A percentile compares a stretch with the other conserved stretches of the same genome.
Conservation (phyloP, 2,888 invertebrate genomes). For the Ariolimax columbianus region DNA sequence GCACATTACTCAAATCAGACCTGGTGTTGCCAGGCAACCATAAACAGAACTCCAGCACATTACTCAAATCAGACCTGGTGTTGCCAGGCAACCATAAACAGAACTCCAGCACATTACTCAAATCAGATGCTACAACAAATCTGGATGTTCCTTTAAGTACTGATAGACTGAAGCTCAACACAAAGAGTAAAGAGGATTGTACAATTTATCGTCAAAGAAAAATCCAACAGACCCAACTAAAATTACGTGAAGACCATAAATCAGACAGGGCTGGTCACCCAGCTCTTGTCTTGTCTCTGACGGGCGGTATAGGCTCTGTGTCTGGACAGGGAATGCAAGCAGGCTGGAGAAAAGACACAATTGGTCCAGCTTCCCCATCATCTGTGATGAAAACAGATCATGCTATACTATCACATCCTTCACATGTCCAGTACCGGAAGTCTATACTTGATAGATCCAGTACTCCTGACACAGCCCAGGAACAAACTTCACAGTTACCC, state of each 20-base stretch:
- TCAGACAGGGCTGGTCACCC: constrained; percentile 9
- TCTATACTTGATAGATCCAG: not conserved
- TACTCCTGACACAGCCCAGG: not conserved
- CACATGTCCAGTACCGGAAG: not conserved
- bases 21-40: not conserved
- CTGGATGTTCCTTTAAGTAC: not conserved
- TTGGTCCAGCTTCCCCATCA: not conserved
- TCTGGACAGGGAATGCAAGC: constrained; percentile 39
- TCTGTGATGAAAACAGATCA: not conserved
- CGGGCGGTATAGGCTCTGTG: constrained; percentile 42
- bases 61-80: not conserved
- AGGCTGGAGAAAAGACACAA: constrained; percentile 24
- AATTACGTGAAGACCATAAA: not conserved
- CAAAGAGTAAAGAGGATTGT: not conserved
- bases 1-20: not conserved
- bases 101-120: not conserved
- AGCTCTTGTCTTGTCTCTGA: constrained; percentile 41
- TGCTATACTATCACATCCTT: not conserved
- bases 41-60: not conserved
- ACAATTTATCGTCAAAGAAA: not conserved
- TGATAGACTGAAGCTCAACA: not conserved
- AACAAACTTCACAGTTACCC: not conserved
- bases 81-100: not conserved
- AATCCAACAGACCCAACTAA: not conserved
- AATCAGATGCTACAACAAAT: not conserved